Evolutionary conservation across 1,140 invertebrate species (phyloP), one percentile per base, ranked within the genome.

Genomic region (Hylaeus volcanicus): DNA sequence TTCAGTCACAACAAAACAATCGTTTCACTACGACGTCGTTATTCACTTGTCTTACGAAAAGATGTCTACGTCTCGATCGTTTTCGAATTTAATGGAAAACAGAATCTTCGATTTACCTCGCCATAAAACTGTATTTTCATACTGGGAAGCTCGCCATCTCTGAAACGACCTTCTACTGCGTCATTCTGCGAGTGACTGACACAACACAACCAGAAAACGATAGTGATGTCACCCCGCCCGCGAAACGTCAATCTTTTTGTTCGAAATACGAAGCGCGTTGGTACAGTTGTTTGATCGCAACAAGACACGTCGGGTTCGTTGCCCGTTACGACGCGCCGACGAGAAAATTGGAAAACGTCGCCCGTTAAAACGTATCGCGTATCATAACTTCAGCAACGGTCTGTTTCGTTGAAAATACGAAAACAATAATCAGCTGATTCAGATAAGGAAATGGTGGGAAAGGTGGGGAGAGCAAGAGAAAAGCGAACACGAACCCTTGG

Each of bases 361-460:
- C 65, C 55, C 71, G 70, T 74, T 74, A 79, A 60, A 66, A 48
- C 8, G 26, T 79, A 79, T 74, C 61, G 41, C 53, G 71, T 79
- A 79, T 65, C 77, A 79, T 79, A 79, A 79, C 77, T 73, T 53
- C 70, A 37, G 65, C 73, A 63, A 77, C 65, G 15, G 60, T 39
- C 78, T 58, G 68, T 66, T 84, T 70, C 74, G 56, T 71, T 66
- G 73, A 9, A 78, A 87, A 82, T 86, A 91, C 84, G 88, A 91
- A 91, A 91, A 91, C 89, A 91, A 88, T 90, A 90, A 90, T 90
- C 90, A 91, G 90, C 90, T 91, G 90, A 90, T 91, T 89, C 77
- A 79, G 74, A 68, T 70, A 76, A 74, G 68, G 63, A 70, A 76
- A 70, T 60, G 48, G 26, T 68, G 37, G 73, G 63, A 64, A 72